Evolutionary conservation across 2,888 invertebrate genomes (phyloP).

Genomic region (Calameuta filiformis): DNA sequence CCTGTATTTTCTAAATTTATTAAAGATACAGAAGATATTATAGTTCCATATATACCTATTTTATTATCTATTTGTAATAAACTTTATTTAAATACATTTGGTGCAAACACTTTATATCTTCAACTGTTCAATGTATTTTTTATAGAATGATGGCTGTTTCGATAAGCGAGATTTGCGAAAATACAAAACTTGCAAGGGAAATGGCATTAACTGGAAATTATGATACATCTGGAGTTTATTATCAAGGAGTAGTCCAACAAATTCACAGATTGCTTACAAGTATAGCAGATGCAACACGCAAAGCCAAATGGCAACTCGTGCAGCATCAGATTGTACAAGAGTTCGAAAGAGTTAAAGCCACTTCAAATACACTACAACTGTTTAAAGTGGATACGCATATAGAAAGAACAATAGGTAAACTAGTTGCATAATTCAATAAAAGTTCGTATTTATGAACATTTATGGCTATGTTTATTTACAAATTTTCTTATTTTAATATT

Average conservation of each 20-base stretch:
- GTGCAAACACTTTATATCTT: neutral
- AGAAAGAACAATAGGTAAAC: slow-evolving; percentile 64
- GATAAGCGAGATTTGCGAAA: slow-evolving; percentile 92
- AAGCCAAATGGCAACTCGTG: slow-evolving; percentile 92
- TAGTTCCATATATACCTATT: neutral
- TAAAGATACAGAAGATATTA: neutral
- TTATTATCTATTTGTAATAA: neutral
- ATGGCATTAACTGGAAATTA: slow-evolving; percentile 96
- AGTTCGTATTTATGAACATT: neutral
- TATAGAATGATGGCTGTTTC: slow-evolving; percentile 81
- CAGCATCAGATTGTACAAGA: slow-evolving; percentile 90
- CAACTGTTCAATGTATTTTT: neutral
- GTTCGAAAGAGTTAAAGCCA: slow-evolving; percentile 89
- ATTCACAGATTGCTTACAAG: slow-evolving; percentile 85
- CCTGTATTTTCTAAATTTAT: neutral
- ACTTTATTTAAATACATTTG: neutral
- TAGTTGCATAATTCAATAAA: neutral
- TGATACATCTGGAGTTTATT: slow-evolving; percentile 93
- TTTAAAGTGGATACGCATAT: slow-evolving; percentile 78
- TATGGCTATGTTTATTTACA: slow-evolving; percentile 8
- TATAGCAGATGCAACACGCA: slow-evolving; percentile 83
- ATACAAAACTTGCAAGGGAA: slow-evolving; percentile 94
- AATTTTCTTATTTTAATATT: neutral
- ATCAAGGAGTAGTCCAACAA: slow-evolving; percentile 92
- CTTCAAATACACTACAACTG: slow-evolving; percentile 79